These are phyloP conservation scores for Prunella fulvescens DNA, from an alignment of 2,113 vertebrate species.

Conservation along the genomic window DNA sequence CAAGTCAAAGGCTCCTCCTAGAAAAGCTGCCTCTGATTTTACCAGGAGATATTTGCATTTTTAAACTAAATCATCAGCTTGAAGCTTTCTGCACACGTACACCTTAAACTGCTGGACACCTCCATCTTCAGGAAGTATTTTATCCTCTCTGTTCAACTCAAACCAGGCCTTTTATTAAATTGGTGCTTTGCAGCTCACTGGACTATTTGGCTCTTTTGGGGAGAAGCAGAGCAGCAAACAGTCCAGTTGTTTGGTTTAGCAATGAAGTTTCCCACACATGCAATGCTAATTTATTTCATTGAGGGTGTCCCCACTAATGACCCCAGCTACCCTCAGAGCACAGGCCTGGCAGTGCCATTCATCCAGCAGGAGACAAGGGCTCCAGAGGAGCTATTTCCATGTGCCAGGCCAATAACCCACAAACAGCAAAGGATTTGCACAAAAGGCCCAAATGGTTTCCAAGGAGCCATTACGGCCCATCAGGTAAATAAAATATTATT, in stretches of 20 bases:
- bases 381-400: slow-evolving; percentile 9
- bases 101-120: background rate
- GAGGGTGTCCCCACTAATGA: slow-evolving; percentile 2
- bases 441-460: slow-evolving; percentile 5
- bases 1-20: background rate
- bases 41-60: background rate
- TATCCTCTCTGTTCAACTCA: background rate
- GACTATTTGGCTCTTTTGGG: background rate
- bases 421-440: background rate
- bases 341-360: background rate
- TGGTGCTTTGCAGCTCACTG: background rate
- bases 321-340: background rate
- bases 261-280: background rate
- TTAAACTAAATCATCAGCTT: background rate
- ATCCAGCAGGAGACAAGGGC: background rate
- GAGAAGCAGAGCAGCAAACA: background rate
- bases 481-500: slow-evolving; percentile 50
- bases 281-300: background rate
- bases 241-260: background rate
- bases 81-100: background rate
- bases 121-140: background rate
- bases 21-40: background rate
- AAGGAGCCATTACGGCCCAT: background rate
- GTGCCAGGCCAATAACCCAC: slow-evolving; percentile 22
- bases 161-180: background rate